Conservation (phyloP, 1,140 invertebrate genomes). For the Tetramorium simillimum region DNA sequence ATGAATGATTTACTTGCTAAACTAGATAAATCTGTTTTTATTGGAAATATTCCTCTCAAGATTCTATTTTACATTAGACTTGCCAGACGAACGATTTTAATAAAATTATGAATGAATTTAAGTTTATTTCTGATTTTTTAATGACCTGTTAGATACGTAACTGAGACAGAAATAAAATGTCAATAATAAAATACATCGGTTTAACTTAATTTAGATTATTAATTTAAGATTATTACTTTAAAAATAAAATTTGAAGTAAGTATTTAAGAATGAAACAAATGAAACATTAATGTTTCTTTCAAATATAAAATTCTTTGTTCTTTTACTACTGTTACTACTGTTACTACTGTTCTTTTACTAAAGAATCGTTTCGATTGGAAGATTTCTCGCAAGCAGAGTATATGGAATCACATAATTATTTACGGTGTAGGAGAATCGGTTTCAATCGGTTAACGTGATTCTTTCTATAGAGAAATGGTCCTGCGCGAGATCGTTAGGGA, state of each 20-base stretch:
- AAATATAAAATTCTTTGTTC: neutral
- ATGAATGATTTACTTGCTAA: conserved; percentile 30
- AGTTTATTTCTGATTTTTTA: neutral
- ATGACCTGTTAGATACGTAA: neutral
- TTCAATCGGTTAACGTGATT: conserved; percentile 44
- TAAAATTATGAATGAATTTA: neutral
- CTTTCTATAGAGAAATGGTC: conserved; percentile 31
- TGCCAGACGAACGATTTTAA: neutral
- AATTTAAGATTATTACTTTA: too few relatives aligned
- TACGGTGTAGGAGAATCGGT: conserved; percentile 15
- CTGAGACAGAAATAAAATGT: neutral
- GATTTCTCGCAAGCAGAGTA: neutral
- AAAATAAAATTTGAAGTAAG: neutral
- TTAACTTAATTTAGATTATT: too few relatives aligned
- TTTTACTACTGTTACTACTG: too few relatives aligned
- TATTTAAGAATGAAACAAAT: neutral
- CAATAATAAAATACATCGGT: neutral
- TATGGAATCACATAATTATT: conserved; percentile 37
- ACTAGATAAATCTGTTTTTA: conserved; percentile 53
- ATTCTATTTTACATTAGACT: conserved; percentile 12
- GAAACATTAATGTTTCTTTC: neutral
- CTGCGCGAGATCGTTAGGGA: conserved; percentile 29
- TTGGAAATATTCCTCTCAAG: neutral
- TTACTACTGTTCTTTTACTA: neutral
- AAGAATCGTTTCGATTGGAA: neutral